phyloP scores from a whole-genome alignment of 2,888 invertebrate genomes.

The Melanchra persicariae region DNA sequence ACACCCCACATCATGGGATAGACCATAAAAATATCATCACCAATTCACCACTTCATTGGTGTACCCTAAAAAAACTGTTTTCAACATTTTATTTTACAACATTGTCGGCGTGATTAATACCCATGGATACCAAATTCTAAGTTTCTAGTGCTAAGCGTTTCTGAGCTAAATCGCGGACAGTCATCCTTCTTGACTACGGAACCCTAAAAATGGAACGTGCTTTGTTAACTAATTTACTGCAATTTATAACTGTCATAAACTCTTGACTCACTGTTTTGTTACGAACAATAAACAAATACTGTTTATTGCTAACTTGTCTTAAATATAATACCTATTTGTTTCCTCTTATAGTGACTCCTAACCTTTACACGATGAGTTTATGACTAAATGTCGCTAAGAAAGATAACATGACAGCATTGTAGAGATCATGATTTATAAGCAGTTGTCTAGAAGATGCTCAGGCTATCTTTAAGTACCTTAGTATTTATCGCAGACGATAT shows the following conservation, averaged over 20 bases:
- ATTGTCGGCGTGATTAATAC: too few species aligned
- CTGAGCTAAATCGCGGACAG: too few species aligned
- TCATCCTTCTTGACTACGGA: too few species aligned
- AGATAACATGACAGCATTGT: constrained; percentile 30
- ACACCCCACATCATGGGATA: too few species aligned
- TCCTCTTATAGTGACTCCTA: constrained; percentile 7
- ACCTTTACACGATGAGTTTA: constrained; percentile 28
- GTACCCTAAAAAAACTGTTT: too few species aligned
- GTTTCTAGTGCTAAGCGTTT: too few species aligned
- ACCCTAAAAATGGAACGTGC: too few species aligned
- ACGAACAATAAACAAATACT: constrained; percentile 8
- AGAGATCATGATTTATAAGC: constrained; percentile 31
- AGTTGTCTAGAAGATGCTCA: constrained; percentile 23
- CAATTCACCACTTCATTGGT: too few species aligned
- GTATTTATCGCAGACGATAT: constrained; percentile 1
- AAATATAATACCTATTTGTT: not conserved
- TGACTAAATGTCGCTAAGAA: constrained; percentile 11
- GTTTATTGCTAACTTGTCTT: constrained; percentile 8
- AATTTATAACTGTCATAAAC: constrained; percentile 3
- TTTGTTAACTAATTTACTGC: not conserved
- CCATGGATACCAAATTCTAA: too few species aligned
- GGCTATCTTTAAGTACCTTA: not conserved
- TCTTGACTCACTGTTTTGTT: constrained; percentile 27
- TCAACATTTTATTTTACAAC: too few species aligned
- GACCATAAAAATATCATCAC: too few species aligned